A percentile compares a stretch with the other conserved stretches of the same genome.
Conservation (phyloP, 2,113 vertebrate genomes). For the Girardinichthys multiradiatus region DNA sequence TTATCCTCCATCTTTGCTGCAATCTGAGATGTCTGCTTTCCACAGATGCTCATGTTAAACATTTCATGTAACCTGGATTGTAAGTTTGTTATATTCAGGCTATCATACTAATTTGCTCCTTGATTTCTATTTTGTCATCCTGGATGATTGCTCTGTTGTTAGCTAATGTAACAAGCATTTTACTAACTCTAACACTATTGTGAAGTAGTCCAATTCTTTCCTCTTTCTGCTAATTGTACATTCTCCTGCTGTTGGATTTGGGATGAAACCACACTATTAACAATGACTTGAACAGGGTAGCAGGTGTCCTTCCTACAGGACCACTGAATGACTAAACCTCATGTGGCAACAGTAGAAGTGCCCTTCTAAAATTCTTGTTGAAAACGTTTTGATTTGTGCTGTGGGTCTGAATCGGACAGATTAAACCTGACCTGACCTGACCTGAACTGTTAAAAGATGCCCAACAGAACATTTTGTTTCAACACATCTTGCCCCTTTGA, state of each 20-base stretch:
- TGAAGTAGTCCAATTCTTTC: background rate
- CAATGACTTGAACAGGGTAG: conserved; percentile 37
- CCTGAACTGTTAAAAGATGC: conserved; percentile 39
- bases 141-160: background rate
- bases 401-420: conserved; percentile 40
- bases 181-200: background rate
- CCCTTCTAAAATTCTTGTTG: conserved; percentile 25
- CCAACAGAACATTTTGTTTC: conserved; percentile 52
- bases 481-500: conserved; percentile 38
- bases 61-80: too few relatives aligned
- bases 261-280: conserved; percentile 9
- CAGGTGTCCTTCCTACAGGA: background rate
- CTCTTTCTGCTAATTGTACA: background rate
- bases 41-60: background rate
- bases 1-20: too few relatives aligned
- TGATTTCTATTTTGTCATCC: background rate
- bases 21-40: background rate
- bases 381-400: conserved; percentile 47
- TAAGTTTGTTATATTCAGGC: background rate
- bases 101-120: background rate
- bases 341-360: conserved; percentile 40
- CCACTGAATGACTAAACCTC: conserved; percentile 9
- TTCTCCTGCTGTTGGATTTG: background rate
- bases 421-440: conserved; percentile 30
- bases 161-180: background rate